Evolutionary conservation across 2,888 invertebrate genomes (phyloP).

Genomic region (Anorthoa munda): DNA sequence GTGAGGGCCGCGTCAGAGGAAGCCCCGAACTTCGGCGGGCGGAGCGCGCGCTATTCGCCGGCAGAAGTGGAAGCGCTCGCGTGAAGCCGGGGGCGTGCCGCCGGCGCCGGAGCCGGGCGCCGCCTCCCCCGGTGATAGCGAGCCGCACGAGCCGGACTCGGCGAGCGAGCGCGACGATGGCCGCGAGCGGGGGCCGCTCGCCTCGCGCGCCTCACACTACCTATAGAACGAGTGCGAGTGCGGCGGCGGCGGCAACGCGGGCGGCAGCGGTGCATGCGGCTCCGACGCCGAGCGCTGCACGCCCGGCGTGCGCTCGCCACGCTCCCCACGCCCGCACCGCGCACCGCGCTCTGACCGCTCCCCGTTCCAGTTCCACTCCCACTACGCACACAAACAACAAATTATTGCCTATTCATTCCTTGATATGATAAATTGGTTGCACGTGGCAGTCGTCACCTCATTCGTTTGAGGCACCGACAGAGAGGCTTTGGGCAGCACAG

Average conservation of each 20-base stretch:
- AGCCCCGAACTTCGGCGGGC: constrained; percentile 84
- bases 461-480: constrained; percentile 86
- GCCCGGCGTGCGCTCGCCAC: constrained; percentile 85
- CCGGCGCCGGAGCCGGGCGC: constrained; percentile 46
- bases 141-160: constrained; percentile 88
- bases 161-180: constrained; percentile 89
- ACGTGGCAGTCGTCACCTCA: constrained; percentile 72
- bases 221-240: constrained; percentile 90
- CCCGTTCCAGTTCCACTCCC: constrained; percentile 88
- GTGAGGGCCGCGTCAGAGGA: constrained; percentile 83
- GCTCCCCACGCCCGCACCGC: constrained; percentile 74
- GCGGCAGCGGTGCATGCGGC: constrained; percentile 91
- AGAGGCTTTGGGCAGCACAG: constrained; percentile 84
- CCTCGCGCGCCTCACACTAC: constrained; percentile 90
- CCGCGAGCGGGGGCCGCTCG: constrained; percentile 86
- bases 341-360: constrained; percentile 73
- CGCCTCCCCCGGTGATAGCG: constrained; percentile 76
- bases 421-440: not conserved
- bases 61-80: constrained; percentile 87
- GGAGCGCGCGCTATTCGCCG: constrained; percentile 82
- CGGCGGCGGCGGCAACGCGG: constrained; percentile 88
- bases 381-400: constrained; percentile 69
- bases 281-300: constrained; percentile 92
- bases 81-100: constrained; percentile 73
- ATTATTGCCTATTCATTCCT: not conserved